Conservation (phyloP, 2,888 invertebrate genomes). For the Drosophila glabriapex region DNA sequence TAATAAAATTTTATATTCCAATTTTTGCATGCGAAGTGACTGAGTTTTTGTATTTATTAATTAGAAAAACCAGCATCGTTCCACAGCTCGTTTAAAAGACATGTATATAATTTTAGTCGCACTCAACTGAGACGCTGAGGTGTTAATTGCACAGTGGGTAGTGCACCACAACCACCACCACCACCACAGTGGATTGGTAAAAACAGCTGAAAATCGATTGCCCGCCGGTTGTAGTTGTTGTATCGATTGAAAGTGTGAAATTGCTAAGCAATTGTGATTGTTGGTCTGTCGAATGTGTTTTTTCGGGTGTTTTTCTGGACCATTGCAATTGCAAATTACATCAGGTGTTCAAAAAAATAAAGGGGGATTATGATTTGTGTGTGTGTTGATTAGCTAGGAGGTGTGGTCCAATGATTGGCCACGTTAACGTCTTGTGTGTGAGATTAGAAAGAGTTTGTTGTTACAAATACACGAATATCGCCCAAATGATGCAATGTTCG, state of each 20-base stretch:
- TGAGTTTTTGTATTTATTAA: conserved; percentile 71
- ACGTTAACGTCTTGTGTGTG: conserved; percentile 49
- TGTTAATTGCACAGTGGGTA: conserved; percentile 82
- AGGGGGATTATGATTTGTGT: conserved; percentile 70
- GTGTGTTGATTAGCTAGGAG: conserved; percentile 74
- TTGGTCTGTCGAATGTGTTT: conserved; percentile 49
- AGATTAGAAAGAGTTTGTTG: conserved; percentile 47
- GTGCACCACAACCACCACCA: conserved; percentile 41
- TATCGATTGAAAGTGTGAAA: conserved; percentile 79
- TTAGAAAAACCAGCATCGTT: conserved; percentile 63
- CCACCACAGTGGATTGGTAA: conserved; percentile 37
- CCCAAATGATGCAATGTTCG: conserved; percentile 29
- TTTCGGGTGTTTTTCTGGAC: conserved; percentile 44
- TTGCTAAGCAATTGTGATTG: conserved; percentile 81
- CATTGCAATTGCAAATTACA: conserved; percentile 75
- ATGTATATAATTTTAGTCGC: conserved; percentile 71
- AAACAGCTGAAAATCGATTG: conserved; percentile 42
- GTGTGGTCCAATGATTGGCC: conserved; percentile 71
- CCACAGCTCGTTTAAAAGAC: conserved; percentile 58
- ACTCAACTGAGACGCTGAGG: conserved; percentile 64
- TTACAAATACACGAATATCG: conserved; percentile 6
- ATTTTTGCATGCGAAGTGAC: conserved; percentile 54
- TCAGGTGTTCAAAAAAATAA: conserved; percentile 65
- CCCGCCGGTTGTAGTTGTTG: conserved; percentile 65
- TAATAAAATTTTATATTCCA: conserved; percentile 66